Evolutionary conservation across 2,113 vertebrate genomes (phyloP), one percentile per base, ranked within the genome.

Genomic region (Ardeotis arabs): DNA sequence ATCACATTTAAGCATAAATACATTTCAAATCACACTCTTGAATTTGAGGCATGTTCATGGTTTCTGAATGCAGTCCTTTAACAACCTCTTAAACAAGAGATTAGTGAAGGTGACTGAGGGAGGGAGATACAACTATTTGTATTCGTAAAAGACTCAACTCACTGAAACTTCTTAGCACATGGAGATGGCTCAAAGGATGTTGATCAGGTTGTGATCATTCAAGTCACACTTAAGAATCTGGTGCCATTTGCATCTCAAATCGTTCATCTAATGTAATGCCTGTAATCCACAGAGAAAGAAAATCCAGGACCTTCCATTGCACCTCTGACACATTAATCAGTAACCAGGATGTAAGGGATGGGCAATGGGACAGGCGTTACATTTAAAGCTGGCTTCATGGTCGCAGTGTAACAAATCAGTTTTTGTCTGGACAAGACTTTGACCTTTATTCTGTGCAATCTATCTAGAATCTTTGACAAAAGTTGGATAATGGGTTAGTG

Each of bases 251-350:
- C 25, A 60, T 82, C 20, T 7, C 52, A 62, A 88, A 44, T 15
- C 14, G 6, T 44, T 78, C 35, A 70, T 97, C 45, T 84, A 77
- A 64, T 66, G 31, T 17, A 95, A 69, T 52, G 72, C 28, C 56
- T 67, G 47, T 84, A 88, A 84, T 95, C 83, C 84, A 89, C 93
- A 81, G 60, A 83, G 81, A 96, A 95, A 79, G 76, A 96, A 89
- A 93, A 95, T 93, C 45, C 74, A 91, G 87, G 70, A 72, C 56
- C 67, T 96, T 92, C 41, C 78, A 96, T 69, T 93, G 70, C 55
- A 92, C 67, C 44, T 95, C 84, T 89, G 93, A 96, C 96, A 76
- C 56, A 92, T 93, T 96, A 95, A 93, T 96, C 95, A 93, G 91
- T 96, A 95, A 87, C 47, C 89, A 41, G 77, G 93, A 93, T 83